Evolutionary conservation across 2,113 vertebrate genomes (phyloP), one percentile per base, ranked within the genome.

Genomic region (Pangasianodon gigas): DNA sequence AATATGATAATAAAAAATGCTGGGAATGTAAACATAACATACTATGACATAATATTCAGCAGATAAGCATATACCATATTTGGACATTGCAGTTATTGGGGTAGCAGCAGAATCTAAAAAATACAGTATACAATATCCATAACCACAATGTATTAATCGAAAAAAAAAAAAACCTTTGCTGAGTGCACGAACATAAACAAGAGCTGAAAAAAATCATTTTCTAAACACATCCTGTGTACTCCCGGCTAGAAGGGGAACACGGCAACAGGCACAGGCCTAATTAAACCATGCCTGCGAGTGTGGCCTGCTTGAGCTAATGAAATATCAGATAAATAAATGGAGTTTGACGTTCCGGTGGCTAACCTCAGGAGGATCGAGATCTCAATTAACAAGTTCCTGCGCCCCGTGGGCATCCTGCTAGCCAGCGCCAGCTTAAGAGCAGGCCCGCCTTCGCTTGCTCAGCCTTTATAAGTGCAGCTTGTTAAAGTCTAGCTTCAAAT

Each of bases 381-480:
- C 94, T 94, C 94, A 95, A 93, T 96, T 94, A 95, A 94, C 92
- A 94, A 94, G 93, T 94, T 93, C 89, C 91, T 85, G 75, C 77
- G 84, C 93, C 92, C 87, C n/a, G 74, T 89, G 10, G 91, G 87
- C 87, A 92, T 92, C 90, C 93, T 88, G 89, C 90, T 92, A 80
- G 92, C 88, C 91, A 91, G 69, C 89, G 86, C 80, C 87, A 92
- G 94, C 94, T 95, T 92, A 94, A 93, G 93, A 91, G 89, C 60
- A 92, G 26, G 87, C 90, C 90, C 89, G 4, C 93, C 92, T 91
- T 94, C 93, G 82, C 90, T 87, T 46, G 62, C 92, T 89, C 5
- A 79, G 90, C 91, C 90, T 93, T 93, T 86, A 91, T 93, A 92
- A 62, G 58, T 92, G 67, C 86, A 91, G 92, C 93, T 94, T 93